Conservation (phyloP, 2,888 invertebrate genomes). For the Sarcophaga variegata region DNA sequence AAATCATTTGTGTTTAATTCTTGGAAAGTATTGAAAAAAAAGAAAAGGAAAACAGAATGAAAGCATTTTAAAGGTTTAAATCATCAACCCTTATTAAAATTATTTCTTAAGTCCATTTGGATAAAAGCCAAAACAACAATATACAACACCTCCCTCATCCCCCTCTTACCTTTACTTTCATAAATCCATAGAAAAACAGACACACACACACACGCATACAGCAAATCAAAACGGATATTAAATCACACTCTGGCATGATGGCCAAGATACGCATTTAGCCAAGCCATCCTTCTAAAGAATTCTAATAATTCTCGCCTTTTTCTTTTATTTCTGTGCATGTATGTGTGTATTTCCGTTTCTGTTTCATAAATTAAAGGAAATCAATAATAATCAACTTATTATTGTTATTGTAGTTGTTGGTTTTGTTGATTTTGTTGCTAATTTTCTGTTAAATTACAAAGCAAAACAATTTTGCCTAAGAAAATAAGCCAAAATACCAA, state of each 20-base stretch:
- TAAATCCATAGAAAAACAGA: not conserved
- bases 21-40: too few relatives aligned
- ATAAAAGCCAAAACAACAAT: slow-evolving; percentile 50
- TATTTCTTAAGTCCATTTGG: slow-evolving; percentile 41
- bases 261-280: not conserved
- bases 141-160: too few relatives aligned
- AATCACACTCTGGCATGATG: not conserved
- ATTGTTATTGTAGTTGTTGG: not conserved
- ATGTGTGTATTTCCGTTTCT: not conserved
- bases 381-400: slow-evolving; percentile 40
- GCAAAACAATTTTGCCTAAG: not conserved
- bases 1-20: too few relatives aligned
- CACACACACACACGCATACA: not conserved
- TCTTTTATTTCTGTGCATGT: too few relatives aligned
- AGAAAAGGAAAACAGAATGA: not conserved
- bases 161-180: not conserved
- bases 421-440: too few relatives aligned
- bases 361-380: slow-evolving; percentile 37
- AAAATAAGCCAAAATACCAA: not conserved
- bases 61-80: slow-evolving; percentile 18
- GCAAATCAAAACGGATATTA: not conserved
- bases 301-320: not conserved
- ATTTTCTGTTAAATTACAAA: slow-evolving; percentile 2
- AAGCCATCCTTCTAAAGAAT: not conserved
- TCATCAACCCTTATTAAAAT: slow-evolving; percentile 36